Percentiles rank a stretch among this genome's conserved stretches.
These are phyloP conservation scores for Xenopus petersii DNA, from an alignment of 2,797 vertebrate genomes.

Conservation along the genomic window DNA sequence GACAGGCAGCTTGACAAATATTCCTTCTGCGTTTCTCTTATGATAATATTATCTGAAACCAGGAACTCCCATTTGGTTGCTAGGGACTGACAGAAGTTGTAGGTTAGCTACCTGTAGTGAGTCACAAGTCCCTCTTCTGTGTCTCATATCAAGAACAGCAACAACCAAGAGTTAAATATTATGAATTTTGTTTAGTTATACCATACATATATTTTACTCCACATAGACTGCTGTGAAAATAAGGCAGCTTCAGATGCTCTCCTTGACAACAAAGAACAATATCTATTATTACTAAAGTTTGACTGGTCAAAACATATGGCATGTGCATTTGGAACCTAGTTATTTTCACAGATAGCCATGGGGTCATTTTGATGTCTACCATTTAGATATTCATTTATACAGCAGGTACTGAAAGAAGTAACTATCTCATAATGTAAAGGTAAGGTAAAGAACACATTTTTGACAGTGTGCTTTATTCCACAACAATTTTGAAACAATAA, in stretches of 20 bases:
- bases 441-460: constrained; percentile 11
- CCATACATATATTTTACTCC: not conserved
- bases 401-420: constrained; percentile 15
- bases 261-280: not conserved
- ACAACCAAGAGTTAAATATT: too few species aligned
- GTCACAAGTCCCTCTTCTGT: too few species aligned
- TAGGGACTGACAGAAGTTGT: too few species aligned
- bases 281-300: not conserved
- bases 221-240: too few species aligned
- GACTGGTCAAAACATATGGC: not conserved
- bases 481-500: constrained; percentile 10
- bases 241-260: not conserved
- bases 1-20: too few species aligned
- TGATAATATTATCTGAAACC: too few species aligned
- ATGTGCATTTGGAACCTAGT: not conserved
- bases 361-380: constrained; percentile 11
- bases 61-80: too few species aligned
- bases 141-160: too few species aligned
- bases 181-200: too few species aligned
- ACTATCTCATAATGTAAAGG: too few species aligned
- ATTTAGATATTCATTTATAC: constrained; percentile 10
- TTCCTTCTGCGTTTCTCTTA: too few species aligned
- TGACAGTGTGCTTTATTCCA: constrained; percentile 25
- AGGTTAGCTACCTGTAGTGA: too few species aligned
- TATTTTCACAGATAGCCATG: constrained; percentile 5